phyloP scores from a whole-genome alignment of 2,797 vertebrate species.

The Sebastes vulpes region DNA sequence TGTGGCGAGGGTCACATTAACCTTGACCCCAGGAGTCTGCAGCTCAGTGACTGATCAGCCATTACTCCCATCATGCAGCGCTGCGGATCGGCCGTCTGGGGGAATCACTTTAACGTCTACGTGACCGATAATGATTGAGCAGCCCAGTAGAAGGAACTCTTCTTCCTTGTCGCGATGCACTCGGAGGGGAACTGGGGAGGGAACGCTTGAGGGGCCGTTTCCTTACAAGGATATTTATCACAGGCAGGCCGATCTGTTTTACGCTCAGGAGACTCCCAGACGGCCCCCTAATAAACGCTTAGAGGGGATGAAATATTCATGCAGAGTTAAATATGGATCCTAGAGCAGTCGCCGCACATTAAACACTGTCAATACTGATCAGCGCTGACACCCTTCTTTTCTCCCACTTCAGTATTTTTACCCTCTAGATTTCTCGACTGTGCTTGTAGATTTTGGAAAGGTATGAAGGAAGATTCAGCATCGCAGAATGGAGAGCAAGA shows the following conservation, averaged over 20 bases:
- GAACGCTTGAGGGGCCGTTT: slow-evolving; percentile 52
- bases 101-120: slow-evolving; percentile 50
- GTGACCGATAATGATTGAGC: slow-evolving; percentile 56
- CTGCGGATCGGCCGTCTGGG: slow-evolving; percentile 36
- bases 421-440: slow-evolving; percentile 4
- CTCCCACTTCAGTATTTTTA: slow-evolving; percentile 16
- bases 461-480: slow-evolving; percentile 40
- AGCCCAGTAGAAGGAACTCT: slow-evolving; percentile 32
- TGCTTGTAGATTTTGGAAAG: slow-evolving; percentile 28
- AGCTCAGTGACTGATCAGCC: slow-evolving; percentile 61
- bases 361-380: slow-evolving; percentile 78
- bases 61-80: slow-evolving; percentile 60
- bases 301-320: slow-evolving; percentile 84
- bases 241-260: slow-evolving; percentile 61
- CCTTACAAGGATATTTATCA: slow-evolving; percentile 76
- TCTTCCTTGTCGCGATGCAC: slow-evolving; percentile 41
- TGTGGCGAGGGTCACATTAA: slow-evolving; percentile 63
- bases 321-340: slow-evolving; percentile 83
- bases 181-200: slow-evolving; percentile 34
- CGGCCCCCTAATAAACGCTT: slow-evolving; percentile 80
- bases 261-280: slow-evolving; percentile 75
- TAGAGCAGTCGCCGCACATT: slow-evolving; percentile 70
- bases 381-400: slow-evolving; percentile 61
- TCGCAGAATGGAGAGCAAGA: slow-evolving; percentile 42
- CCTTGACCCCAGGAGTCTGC: slow-evolving; percentile 68